Conservation (phyloP, 2,888 invertebrate species). For the Eupithecia pulchellata region DNA sequence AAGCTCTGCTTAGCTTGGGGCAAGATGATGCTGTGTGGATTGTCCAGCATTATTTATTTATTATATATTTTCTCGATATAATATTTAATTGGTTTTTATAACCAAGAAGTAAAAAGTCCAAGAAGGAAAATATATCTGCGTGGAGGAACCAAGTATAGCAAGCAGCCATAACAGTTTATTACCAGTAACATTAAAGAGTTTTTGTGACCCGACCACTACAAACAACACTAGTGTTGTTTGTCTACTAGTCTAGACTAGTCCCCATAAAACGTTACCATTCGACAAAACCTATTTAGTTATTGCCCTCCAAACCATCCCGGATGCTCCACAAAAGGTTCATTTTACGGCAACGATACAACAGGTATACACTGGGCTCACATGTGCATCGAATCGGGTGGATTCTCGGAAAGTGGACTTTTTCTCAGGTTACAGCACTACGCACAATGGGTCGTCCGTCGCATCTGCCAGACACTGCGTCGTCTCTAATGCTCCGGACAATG, state of each 20-base stretch:
- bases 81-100: background rate
- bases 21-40: too few relatives aligned
- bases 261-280: constrained; percentile 13
- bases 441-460: constrained; percentile 62
- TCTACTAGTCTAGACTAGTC: constrained; percentile 9
- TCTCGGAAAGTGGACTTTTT: constrained; percentile 64
- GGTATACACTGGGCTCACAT: constrained; percentile 67
- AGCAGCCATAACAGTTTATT: background rate
- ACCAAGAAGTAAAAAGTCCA: background rate
- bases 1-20: too few relatives aligned
- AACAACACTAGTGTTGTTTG: too few relatives aligned
- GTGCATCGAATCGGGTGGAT: constrained; percentile 62
- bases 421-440: constrained; percentile 50
- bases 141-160: background rate
- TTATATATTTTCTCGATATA: too few relatives aligned
- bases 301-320: background rate
- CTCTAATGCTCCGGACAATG: constrained; percentile 59
- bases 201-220: constrained; percentile 3
- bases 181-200: background rate
- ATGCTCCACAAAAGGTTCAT: constrained; percentile 50
- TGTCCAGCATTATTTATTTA: background rate
- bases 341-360: constrained; percentile 47
- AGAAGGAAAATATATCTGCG: background rate
- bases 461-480: constrained; percentile 80
- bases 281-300: constrained; percentile 8